Conservation (phyloP, 2,888 invertebrate genomes). For the Nipponacmea schrenckii region DNA sequence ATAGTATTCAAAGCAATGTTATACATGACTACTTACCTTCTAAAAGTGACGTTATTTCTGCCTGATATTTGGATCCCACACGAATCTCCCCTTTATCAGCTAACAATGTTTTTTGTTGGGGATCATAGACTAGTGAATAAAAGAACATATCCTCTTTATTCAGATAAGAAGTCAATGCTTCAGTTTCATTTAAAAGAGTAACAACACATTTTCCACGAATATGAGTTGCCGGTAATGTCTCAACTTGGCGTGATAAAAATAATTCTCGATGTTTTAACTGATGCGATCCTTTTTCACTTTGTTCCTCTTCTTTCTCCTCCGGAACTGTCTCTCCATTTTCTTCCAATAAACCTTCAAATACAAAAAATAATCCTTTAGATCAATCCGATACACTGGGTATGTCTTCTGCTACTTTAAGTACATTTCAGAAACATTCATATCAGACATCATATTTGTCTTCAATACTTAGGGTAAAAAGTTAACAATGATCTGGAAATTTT, state of each 20-base stretch:
- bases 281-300: constrained; percentile 79
- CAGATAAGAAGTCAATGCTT: constrained; percentile 94
- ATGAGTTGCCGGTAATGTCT: constrained; percentile 97
- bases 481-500: too few relatives aligned
- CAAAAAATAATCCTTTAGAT: neutral
- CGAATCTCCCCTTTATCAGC: constrained; percentile 96
- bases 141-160: constrained; percentile 99
- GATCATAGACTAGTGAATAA: constrained; percentile 99
- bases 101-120: constrained; percentile 96
- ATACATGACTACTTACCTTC: constrained; percentile 72
- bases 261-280: constrained; percentile 97
- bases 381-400: too few relatives aligned
- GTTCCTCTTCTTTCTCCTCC: constrained; percentile 45
- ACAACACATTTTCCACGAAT: constrained; percentile 99
- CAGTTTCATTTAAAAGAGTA: constrained; percentile 98
- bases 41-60: constrained; percentile 81
- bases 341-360: neutral
- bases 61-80: constrained; percentile 94
- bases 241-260: constrained; percentile 93
- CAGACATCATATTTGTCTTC: too few relatives aligned
- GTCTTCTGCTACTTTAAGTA: too few relatives aligned
- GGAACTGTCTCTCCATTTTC: constrained; percentile 42
- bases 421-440: too few relatives aligned
- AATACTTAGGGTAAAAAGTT: too few relatives aligned
- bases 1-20: too few relatives aligned